Base-by-base conservation (phyloP, 1,140 invertebrate species). In the Cyrtorhinus lividipennis region DNA sequence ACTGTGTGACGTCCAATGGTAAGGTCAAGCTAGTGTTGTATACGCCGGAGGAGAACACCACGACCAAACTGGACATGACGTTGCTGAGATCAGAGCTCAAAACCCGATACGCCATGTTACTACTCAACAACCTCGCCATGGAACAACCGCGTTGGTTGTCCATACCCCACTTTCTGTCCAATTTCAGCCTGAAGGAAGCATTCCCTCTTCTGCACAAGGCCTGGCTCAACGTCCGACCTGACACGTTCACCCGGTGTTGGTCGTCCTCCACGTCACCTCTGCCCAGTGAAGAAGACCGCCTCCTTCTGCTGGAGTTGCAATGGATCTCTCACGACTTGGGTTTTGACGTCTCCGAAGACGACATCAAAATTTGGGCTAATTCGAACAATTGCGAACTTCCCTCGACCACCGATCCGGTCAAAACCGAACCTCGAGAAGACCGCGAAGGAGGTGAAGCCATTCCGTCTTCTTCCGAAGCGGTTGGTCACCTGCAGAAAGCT, bases 201-300 rank as follows among this genome's bases (percentile, higher is more conserved):
- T 79, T 80, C 46, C 74, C 74, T 2, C 71, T 78, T 25, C 67
- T 80, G 0, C 77, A 80, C 65, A 68, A 73, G 23, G 74, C 77
- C 0, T 79, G 78, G 77, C 65, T 79, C 8, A 71, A 68, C 26
- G 69, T 79, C 8, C 68, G 76, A 0, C 73, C 76, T 0, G 74
- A 75, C 18, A 77, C 75, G 0, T 78, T 78, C 53, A 66, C 67
- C 13, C 68, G 73, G 8, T 74, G 75, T 38, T 77, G 74, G 75
- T 68, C 61, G 25, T 59, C 59, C 15, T 61, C 58, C 70, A 0
- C 59, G 72, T 1, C 45, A 12, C 57, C 44, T 15, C 5, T 53
- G 48, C 58, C 62, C 57, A 38, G 70, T 2, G 69, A 73, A 30
- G 71, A 75, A 48, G 69, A 63, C 65, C 57, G 67, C 8, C 67